Conservation (phyloP, 1,140 invertebrate genomes). For the Tetramorium alpestre region DNA sequence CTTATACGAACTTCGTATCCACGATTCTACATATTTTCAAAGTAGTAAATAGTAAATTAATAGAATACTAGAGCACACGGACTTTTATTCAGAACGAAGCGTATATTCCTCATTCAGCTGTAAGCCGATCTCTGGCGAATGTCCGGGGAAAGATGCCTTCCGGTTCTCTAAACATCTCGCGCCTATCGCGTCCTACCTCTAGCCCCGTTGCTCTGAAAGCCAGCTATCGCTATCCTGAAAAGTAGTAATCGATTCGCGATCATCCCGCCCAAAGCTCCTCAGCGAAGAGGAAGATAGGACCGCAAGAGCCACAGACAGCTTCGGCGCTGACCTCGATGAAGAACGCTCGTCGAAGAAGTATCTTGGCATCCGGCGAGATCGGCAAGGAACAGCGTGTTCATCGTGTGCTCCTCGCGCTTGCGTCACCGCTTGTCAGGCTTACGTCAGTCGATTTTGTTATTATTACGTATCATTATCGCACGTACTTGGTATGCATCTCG, state of each 20-base stretch:
- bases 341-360: neutral
- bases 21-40: neutral
- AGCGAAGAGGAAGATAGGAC: neutral
- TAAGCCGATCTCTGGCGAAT: neutral
- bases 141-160: neutral
- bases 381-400: neutral
- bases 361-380: neutral
- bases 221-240: neutral
- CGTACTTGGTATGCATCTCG: neutral
- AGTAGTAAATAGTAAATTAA: neutral
- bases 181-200: neutral
- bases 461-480: slow-evolving; percentile 4
- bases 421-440: slow-evolving; percentile 12
- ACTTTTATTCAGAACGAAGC: neutral
- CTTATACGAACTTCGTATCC: neutral
- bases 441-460: slow-evolving; percentile 38
- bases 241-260: too few relatives aligned
- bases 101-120: neutral
- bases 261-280: neutral
- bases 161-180: neutral
- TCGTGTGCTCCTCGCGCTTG: neutral
- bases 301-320: neutral
- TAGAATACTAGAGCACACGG: neutral
- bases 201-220: too few relatives aligned
- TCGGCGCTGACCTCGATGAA: neutral